Conservation (phyloP, 1,140 invertebrate genomes). For the Hermatobates lingyangjiaoensis region DNA sequence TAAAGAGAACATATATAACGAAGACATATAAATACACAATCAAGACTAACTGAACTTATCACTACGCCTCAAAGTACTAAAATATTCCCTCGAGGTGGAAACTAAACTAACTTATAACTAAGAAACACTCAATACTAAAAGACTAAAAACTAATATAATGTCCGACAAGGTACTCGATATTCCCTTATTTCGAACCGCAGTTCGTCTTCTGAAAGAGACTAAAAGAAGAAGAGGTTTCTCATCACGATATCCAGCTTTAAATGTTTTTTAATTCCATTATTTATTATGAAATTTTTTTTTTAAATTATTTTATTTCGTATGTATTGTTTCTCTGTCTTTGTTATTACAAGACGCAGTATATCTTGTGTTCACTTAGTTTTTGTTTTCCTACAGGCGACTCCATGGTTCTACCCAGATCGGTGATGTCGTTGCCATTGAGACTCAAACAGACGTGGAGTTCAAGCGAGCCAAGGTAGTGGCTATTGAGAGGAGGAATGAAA, state of each 20-base stretch:
- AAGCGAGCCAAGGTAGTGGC: background rate
- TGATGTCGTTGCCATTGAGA: slow-evolving; percentile 3
- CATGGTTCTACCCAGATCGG: slow-evolving; percentile 4
- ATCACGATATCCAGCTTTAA: background rate
- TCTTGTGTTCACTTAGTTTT: background rate
- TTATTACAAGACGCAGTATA: background rate
- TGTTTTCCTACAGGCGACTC: background rate
- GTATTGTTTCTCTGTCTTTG: background rate
- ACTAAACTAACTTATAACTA: too few species aligned
- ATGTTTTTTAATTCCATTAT: background rate
- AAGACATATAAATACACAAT: too few species aligned
- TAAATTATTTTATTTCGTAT: background rate
- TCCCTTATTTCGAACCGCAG: too few species aligned
- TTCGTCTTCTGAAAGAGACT: too few species aligned
- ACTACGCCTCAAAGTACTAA: too few species aligned
- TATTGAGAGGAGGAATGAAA: background rate
- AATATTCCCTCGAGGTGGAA: too few species aligned
- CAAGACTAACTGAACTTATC: too few species aligned
- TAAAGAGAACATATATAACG: too few species aligned
- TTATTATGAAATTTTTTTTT: background rate
- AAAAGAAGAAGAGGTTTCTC: background rate
- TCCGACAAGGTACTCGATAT: too few species aligned
- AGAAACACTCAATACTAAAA: too few species aligned
- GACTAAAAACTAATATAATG: too few species aligned
- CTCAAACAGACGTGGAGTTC: background rate